Base-by-base conservation (phyloP, 1,140 invertebrate species). In the Cherax quadricarinatus region DNA sequence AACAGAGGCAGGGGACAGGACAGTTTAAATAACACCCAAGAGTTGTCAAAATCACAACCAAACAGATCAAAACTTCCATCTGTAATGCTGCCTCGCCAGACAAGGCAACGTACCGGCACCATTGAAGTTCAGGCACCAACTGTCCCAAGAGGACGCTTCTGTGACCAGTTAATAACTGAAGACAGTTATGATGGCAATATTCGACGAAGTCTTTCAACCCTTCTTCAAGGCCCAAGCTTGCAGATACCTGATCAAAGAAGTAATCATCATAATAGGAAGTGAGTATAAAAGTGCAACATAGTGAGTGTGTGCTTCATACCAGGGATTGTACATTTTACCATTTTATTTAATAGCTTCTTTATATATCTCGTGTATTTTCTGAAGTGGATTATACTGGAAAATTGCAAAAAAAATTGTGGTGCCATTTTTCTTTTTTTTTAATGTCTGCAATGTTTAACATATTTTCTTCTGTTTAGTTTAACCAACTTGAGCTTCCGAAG, bases 401-500 rank as follows among this genome's bases (percentile, higher is more conserved):
- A 57, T 57, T 57, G 30, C 53, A 57, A 14, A 57, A 14, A 14
- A 41, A 79, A 48, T 41, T 41, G 7, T 9, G 4, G 14, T 79
- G 7, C 3, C 30, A 48, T 10, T 79, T n/a, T 41, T 79, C 30
- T 41, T 41, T 41, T 41, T 41, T 41, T 41, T 41, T 41, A 41
- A 16, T 79, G 3, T 14, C 78, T 79, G 30, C 30, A 41, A 41
- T 41, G 14, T 41, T n/a, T 49, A 41, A 16, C 41, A 16, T 85
- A 70, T 73, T 70, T 18, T 73, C 48, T 73, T 81, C 48, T 21
- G 21, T 60, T 81, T 66, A 88, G 86, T 53, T 30, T 60, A n/a
- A 88, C 75, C 24, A 88, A 88, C 53, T 78, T 88, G 66, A 88
- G 86, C 53, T 75, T 80, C 21, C 75, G 78, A 24, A 88, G 62